phyloP scores from a whole-genome alignment of 2,888 invertebrate genomes.

The Agrochola circellaris region DNA sequence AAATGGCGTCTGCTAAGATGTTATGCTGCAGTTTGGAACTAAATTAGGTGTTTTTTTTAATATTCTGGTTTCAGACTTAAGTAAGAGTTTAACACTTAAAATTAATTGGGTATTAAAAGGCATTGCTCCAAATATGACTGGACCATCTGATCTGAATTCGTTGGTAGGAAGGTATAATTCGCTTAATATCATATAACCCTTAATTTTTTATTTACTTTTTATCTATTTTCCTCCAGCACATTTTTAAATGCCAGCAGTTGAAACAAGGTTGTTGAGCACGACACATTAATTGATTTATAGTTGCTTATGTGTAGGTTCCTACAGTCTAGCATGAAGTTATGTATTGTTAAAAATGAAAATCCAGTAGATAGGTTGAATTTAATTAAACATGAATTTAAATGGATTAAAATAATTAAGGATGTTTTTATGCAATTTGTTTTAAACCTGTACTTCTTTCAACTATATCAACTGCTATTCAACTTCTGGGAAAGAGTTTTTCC shows the following conservation, averaged over 20 bases:
- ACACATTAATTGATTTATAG: neutral
- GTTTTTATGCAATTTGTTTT: neutral
- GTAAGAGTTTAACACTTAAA: neutral
- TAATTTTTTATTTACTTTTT: neutral
- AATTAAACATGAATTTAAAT: neutral
- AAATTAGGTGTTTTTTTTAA: constrained; percentile 45
- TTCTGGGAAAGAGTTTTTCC: neutral
- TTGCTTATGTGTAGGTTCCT: neutral
- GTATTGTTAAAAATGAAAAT: neutral
- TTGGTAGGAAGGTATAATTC: neutral
- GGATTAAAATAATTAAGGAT: neutral
- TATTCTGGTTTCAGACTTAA: neutral
- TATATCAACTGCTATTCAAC: neutral
- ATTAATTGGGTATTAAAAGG: constrained; percentile 3
- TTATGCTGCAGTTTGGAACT: constrained; percentile 44
- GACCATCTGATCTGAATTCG: neutral
- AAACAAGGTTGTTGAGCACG: neutral
- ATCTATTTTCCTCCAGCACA: neutral
- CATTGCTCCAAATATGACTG: neutral
- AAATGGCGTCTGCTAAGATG: constrained; percentile 58
- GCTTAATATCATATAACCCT: no score
- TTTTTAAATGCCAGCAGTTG: neutral
- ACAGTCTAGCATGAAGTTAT: neutral
- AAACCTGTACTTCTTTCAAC: neutral
- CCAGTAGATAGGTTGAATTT: neutral